Evolutionary conservation across 2,113 vertebrate species (phyloP), one percentile per base, ranked within the genome.

Genomic region (Haliaeetus leucogaster): DNA sequence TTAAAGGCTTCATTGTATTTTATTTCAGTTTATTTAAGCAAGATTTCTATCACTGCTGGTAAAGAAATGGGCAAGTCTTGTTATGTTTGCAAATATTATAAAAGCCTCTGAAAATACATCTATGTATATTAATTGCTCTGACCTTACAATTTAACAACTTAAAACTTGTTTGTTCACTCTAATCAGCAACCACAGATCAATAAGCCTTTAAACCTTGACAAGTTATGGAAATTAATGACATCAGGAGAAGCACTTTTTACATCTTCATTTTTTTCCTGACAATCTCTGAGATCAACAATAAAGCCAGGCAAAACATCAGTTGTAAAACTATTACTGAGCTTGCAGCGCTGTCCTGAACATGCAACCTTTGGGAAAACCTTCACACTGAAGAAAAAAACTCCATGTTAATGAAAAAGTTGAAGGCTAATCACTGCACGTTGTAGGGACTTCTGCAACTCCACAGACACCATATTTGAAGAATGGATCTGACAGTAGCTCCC

Each of bases 21-120:
- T 83, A 95, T 96, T 85, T 91, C 82, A 89, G 94, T 94, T 93
- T 91, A 77, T 88, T 96, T 82, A 93, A 96, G 95, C 78, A 78
- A 81, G 95, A 95, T 79, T 91, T 96, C 85, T 95, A 84, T 88
- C 45, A 0, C 53, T 53, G 53, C 82, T 93, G 70, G 81, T 81
- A 83, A 42, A 88, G 70, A 65, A 95, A 65, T 0, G 2, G 38
- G 47, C 50, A 80, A 77, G 72, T 52, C 30, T 93, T 81, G 13
- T 88, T 93, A 82, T 70, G 70, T 91, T 88, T 71, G 36, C 45
- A 88, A 83, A 73, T 66, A 85, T 0, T 4, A 34, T 80, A 58
- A 79, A 93, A 50, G 25, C 7, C 62, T 76, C 65, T 70, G 50
- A 93, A 96, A 93, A 92, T 15, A 72, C 6, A 82, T 77, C 30